Conservation (phyloP, 2,888 invertebrate species). For the Oasisia sp. region DNA sequence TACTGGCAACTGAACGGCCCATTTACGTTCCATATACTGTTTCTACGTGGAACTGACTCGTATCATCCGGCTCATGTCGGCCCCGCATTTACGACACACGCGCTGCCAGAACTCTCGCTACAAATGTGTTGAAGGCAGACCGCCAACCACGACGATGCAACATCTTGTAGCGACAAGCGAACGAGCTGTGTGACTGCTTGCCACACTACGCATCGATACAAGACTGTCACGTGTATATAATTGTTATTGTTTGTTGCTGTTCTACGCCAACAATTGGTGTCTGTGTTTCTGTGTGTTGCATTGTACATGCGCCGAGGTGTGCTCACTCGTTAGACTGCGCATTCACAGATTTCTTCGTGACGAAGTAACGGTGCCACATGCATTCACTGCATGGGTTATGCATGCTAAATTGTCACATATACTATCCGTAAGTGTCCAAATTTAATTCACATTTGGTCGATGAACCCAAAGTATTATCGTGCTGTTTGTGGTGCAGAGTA, state of each 20-base stretch:
- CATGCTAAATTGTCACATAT: neutral
- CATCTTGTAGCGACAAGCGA: neutral
- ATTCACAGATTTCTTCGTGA: neutral
- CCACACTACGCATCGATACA: neutral
- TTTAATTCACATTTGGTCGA: neutral
- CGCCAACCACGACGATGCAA: neutral
- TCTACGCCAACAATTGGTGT: neutral
- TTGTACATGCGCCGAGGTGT: neutral
- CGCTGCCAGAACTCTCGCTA: neutral
- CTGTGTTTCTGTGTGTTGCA: neutral
- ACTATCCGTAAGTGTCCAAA: neutral
- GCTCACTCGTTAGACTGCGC: neutral
- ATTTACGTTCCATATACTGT: no score
- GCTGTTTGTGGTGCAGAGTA: neutral
- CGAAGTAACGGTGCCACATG: neutral
- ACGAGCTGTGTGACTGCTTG: neutral
- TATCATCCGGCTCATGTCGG: neutral
- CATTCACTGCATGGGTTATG: neutral
- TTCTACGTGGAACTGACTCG: no score
- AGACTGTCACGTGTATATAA: neutral
- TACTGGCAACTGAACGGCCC: no score
- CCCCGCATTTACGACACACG: neutral
- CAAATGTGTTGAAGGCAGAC: neutral
- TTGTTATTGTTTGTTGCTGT: neutral
- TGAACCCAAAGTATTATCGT: neutral